phyloP scores from a whole-genome alignment of 2,888 invertebrate genomes.

The Anodontia alba region DNA sequence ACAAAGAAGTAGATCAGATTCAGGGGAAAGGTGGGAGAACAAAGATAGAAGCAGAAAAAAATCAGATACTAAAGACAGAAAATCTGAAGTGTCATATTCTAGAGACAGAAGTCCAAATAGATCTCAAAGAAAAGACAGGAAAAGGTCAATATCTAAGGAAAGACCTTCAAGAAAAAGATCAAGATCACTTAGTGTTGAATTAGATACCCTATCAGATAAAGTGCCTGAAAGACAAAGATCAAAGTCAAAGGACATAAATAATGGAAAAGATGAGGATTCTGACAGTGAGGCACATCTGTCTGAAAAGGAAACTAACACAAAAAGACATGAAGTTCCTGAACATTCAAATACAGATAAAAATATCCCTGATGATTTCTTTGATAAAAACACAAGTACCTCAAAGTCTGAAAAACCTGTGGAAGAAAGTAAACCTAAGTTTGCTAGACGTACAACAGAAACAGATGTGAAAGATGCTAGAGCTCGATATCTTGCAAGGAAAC shows the following conservation, averaged over 20 bases:
- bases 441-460: constrained; percentile 65
- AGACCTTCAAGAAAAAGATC: constrained; percentile 22
- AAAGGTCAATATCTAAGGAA: constrained; percentile 7
- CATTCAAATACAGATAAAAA: neutral
- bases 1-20: neutral
- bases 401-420: neutral
- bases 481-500: constrained; percentile 71
- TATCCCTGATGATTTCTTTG: constrained; percentile 6
- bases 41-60: neutral
- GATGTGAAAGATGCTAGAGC: constrained; percentile 69
- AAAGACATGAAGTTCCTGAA: neutral
- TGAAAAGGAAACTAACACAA: neutral
- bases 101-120: neutral
- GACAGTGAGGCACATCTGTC: neutral
- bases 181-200: neutral
- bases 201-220: neutral
- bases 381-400: neutral
- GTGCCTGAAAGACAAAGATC: neutral
- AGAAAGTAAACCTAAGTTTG: constrained; percentile 48
- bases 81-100: neutral
- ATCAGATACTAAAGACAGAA: neutral
- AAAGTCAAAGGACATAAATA: neutral
- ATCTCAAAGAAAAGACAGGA: neutral
- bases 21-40: neutral
- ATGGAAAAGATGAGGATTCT: no score